These are phyloP conservation scores for Drosophila kikkawai DNA, from an alignment of 1,140 invertebrate species.

Conservation along the genomic window DNA sequence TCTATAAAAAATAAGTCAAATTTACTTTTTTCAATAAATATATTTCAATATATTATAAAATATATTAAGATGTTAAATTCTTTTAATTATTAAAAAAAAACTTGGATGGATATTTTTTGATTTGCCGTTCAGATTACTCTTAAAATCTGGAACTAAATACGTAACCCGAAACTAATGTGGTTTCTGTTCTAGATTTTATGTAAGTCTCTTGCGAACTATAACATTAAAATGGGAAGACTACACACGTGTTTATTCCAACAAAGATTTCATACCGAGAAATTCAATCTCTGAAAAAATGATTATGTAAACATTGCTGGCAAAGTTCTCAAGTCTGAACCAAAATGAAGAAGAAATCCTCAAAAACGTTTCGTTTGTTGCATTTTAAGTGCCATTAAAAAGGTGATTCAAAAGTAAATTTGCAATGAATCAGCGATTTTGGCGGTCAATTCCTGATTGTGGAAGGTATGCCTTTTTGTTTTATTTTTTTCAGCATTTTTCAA, in stretches of 20 bases:
- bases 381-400: conserved; percentile 30
- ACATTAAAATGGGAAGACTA: not conserved
- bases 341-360: conserved; percentile 6
- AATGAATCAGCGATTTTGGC: conserved; percentile 37
- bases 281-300: not conserved
- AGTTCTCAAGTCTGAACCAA: not conserved
- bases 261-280: conserved; percentile 4
- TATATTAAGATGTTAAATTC: not conserved
- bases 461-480: not conserved
- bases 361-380: conserved; percentile 24
- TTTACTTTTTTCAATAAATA: not conserved
- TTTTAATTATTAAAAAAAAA: too few relatives aligned
- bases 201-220: not conserved
- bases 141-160: not conserved
- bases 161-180: not conserved
- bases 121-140: not conserved
- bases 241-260: not conserved
- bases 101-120: not conserved
- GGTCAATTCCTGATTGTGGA: conserved; percentile 17
- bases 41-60: not conserved
- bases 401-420: conserved; percentile 31
- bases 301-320: not conserved
- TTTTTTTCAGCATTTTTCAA: not conserved
- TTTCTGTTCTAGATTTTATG: not conserved
- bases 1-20: not conserved